Evolutionary conservation across 2,113 vertebrate species (phyloP).

Genomic region (Ancistrus triradiatus): DNA sequence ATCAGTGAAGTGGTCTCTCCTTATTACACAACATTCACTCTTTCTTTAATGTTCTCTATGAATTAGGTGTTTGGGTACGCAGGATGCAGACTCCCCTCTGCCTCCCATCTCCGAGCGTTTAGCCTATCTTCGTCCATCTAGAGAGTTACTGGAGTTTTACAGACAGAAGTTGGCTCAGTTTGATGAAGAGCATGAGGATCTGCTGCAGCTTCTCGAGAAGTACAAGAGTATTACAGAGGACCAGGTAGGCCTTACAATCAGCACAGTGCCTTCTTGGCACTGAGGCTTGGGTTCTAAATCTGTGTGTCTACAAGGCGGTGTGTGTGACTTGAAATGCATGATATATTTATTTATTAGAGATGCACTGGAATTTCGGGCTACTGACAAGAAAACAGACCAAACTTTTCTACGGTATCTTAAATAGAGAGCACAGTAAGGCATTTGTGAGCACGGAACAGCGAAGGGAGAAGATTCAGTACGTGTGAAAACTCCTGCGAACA

Average conservation of each 20-base stretch:
- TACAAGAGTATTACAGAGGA: constrained; percentile 76
- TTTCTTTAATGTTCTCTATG: background rate
- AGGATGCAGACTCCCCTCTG: constrained; percentile 67
- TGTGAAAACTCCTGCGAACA: too few relatives aligned
- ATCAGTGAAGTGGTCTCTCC: too few relatives aligned
- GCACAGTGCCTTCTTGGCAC: background rate
- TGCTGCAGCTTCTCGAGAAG: constrained; percentile 82
- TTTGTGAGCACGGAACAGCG: too few relatives aligned
- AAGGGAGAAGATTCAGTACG: too few relatives aligned
- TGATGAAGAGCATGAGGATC: constrained; percentile 83
- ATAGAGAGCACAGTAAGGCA: too few relatives aligned
- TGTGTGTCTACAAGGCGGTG: background rate
- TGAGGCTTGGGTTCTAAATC: too few relatives aligned
- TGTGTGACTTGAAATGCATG: background rate
- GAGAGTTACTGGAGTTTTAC: constrained; percentile 88
- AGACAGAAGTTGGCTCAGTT: constrained; percentile 83
- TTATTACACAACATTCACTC: too few relatives aligned
- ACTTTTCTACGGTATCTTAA: too few relatives aligned
- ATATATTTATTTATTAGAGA: too few relatives aligned
- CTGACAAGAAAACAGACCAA: too few relatives aligned
- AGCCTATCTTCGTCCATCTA: constrained; percentile 77
- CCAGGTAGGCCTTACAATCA: constrained; percentile 67
- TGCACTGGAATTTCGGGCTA: too few relatives aligned
- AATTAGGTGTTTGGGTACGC: constrained; percentile 25
- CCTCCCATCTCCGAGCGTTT: constrained; percentile 79